A percentile compares a stretch with the other conserved stretches of the same genome.
Conservation (phyloP, 2,888 invertebrate species). For the Ommatoiulus sabulosus region DNA sequence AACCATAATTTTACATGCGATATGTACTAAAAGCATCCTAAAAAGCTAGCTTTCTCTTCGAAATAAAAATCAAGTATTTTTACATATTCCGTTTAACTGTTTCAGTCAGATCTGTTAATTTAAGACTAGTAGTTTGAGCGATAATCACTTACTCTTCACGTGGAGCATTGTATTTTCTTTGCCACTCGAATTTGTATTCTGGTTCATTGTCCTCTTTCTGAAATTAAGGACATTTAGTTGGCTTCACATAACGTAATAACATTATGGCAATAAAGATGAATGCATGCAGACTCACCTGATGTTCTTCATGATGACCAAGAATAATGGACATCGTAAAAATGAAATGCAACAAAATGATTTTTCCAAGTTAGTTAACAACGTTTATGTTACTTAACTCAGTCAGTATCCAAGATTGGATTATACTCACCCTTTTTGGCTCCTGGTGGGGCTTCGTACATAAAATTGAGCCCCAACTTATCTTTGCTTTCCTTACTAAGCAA, state of each 20-base stretch:
- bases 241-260: not conserved
- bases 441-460: conserved; percentile 99
- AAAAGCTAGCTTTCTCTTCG: too few relatives aligned
- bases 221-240: conserved; percentile 41
- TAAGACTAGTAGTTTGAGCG: not conserved
- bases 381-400: too few relatives aligned
- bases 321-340: not conserved
- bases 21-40: too few relatives aligned
- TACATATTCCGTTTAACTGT: too few relatives aligned
- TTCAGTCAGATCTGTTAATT: not conserved
- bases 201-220: conserved; percentile 92
- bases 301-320: conserved; percentile 57
- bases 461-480: conserved; percentile 96
- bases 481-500: conserved; percentile 98
- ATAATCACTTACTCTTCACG: conserved; percentile 80
- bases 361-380: not conserved
- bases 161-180: conserved; percentile 98
- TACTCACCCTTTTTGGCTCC: conserved; percentile 83
- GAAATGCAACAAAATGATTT: not conserved
- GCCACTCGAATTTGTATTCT: conserved; percentile 99
- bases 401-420: too few relatives aligned
- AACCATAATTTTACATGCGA: too few relatives aligned
- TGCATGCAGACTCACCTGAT: conserved; percentile 58
- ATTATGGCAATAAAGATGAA: too few relatives aligned
- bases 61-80: too few relatives aligned